phyloP scores from a whole-genome alignment of 1,140 invertebrate genomes.

The Caerostris darwini region DNA sequence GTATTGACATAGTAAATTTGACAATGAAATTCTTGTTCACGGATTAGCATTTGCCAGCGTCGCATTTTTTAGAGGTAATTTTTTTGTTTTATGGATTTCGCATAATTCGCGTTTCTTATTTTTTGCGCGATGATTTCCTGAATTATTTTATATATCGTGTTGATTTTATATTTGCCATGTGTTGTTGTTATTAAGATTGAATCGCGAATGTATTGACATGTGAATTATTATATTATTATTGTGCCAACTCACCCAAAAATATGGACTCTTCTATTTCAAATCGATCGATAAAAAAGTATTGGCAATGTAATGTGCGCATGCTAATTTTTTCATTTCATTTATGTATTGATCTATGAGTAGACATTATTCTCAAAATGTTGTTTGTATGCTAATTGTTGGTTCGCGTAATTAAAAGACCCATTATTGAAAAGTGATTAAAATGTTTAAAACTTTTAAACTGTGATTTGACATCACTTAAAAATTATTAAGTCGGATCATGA shows the following conservation, averaged over 20 bases:
- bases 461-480: not conserved
- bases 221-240: conserved; percentile 73
- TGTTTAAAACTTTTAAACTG: not conserved
- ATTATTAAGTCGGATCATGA: not conserved
- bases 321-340: conserved; percentile 78
- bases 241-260: conserved; percentile 77
- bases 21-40: conserved; percentile 71
- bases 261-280: conserved; percentile 77
- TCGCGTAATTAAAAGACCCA: not conserved
- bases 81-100: conserved; percentile 36
- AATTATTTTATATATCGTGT: not conserved
- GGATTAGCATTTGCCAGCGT: conserved; percentile 77
- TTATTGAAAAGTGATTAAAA: not conserved
- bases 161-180: not conserved
- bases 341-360: conserved; percentile 56
- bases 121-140: not conserved
- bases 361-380: conserved; percentile 47
- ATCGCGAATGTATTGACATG: conserved; percentile 52
- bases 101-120: not conserved
- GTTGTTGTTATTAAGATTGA: not conserved
- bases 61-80: conserved; percentile 75
- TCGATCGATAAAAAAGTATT: conserved; percentile 78
- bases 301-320: conserved; percentile 76
- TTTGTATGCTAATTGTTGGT: conserved; percentile 26
- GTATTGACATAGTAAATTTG: conserved; percentile 76